phyloP scores from a whole-genome alignment of 2,888 invertebrate genomes.

The Muscina levida region DNA sequence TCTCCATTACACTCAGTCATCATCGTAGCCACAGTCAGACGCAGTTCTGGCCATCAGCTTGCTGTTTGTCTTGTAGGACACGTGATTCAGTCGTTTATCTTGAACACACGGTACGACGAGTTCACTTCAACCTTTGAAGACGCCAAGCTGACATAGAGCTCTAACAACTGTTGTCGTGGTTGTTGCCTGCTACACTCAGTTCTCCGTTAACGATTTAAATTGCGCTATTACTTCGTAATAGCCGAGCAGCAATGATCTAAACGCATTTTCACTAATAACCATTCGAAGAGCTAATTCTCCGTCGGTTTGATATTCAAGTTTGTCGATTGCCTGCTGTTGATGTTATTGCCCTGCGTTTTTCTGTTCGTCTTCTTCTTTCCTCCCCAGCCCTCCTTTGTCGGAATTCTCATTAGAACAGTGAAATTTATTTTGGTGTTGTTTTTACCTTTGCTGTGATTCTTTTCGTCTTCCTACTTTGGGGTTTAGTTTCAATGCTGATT shows the following conservation, averaged over 20 bases:
- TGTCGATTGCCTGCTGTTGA: constrained; percentile 41
- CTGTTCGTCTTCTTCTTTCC: constrained; percentile 13
- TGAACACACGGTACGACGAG: constrained; percentile 42
- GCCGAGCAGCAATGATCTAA: background rate
- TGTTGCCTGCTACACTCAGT: background rate
- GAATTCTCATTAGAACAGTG: constrained; percentile 19
- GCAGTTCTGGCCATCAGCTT: background rate
- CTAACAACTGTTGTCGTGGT: background rate
- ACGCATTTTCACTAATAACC: background rate
- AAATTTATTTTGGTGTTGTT: constrained; percentile 38
- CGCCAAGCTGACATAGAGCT: constrained; percentile 56
- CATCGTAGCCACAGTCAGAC: constrained; percentile 14
- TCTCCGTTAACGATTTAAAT: background rate
- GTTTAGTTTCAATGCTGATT: constrained; percentile 46
- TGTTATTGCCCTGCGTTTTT: constrained; percentile 17
- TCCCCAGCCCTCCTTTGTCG: background rate
- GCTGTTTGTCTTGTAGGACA: constrained; percentile 42
- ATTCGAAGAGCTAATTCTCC: background rate
- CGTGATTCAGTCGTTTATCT: constrained; percentile 51
- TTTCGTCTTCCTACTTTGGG: no score
- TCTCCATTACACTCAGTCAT: constrained; percentile 27
- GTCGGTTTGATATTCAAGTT: constrained; percentile 9
- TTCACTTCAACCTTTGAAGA: constrained; percentile 46
- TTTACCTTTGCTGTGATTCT: background rate
- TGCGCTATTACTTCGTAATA: background rate